Base-by-base conservation (phyloP, 1,140 invertebrate species). In the Leptonema lineaticorne region DNA sequence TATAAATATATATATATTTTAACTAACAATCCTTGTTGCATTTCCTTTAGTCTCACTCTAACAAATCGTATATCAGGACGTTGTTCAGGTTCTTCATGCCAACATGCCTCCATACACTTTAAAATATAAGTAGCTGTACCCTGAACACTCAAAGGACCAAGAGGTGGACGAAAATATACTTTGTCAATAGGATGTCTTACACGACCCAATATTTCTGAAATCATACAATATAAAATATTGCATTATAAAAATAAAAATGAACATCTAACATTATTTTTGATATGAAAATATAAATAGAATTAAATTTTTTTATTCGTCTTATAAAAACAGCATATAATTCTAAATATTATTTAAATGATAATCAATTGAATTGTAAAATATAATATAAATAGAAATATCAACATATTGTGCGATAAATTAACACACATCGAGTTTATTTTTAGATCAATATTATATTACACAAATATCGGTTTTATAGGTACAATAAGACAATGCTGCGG, bases 31-130 rank as follows among this genome's bases (percentile, higher is more conserved):
- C 89, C 89, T 30, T 85, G 85, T 75, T 92, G 90, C 84, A 93
- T 89, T 73, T 90, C 88, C 76, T 92, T 92, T 0, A 93, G 80
- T 50, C 86, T 83, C 1, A 89, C 81, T 56, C 89, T 81, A 16
- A 92, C 88, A 41, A 87, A 85, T 45, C 88, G 78, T 50, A 92
- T 86, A 72, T 90, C 89, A 0, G 90, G 90, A 66, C 90, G 76
- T 9, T 83, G 75, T n/a, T 90, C 87, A 0, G 89, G 84, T 29
- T 91, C 85, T 77, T 93, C 90, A 53, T 88, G 83, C 92, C 92
- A 94, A 75, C 91, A 92, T 0, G 87, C 83, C 74, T 88, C 85
- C 74, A 94, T 86, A 63, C 90, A 90, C 8, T 80, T 84, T 3
- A 87, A 80, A 0, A 92, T 85, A 30, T 89, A 89, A 6, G 88